A percentile compares a stretch with the other conserved stretches of the same genome.
These are phyloP conservation scores for Colossoma macropomum DNA, from an alignment of 2,113 vertebrate genomes.

Conservation along the genomic window DNA sequence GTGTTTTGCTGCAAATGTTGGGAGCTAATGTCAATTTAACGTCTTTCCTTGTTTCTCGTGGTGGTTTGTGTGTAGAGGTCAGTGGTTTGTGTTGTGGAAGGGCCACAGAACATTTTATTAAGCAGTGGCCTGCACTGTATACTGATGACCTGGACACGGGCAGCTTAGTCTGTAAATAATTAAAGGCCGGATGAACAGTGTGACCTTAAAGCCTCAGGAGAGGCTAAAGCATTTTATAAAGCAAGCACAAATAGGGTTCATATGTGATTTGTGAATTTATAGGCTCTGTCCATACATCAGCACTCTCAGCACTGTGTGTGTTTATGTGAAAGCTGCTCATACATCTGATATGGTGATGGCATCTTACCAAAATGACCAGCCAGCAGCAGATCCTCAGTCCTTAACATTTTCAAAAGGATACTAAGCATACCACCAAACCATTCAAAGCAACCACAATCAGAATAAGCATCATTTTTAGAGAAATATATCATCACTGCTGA, in stretches of 20 bases:
- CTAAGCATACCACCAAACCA: too few relatives aligned
- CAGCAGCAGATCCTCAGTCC: neutral
- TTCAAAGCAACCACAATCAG: too few relatives aligned
- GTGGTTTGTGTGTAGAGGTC: neutral
- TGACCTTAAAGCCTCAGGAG: neutral
- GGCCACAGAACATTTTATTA: neutral
- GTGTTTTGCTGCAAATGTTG: too few relatives aligned
- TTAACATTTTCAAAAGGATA: too few relatives aligned
- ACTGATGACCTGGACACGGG: neutral
- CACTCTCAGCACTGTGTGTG: neutral
- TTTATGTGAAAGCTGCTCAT: neutral
- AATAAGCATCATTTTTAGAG: too few relatives aligned
- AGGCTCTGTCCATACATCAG: neutral
- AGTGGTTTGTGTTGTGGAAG: neutral
- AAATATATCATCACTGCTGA: too few relatives aligned
- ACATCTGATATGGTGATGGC: neutral
- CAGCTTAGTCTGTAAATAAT: neutral
- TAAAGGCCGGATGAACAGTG: neutral
- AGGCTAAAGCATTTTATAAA: neutral
- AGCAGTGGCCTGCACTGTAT: neutral
- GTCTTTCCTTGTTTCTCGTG: too few relatives aligned
- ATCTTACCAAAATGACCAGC: neutral
- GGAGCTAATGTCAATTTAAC: too few relatives aligned
- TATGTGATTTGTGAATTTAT: too few relatives aligned
- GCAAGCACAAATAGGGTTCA: neutral